phyloP scores from a whole-genome alignment of 2,888 invertebrate species.

The Aquatica leii region DNA sequence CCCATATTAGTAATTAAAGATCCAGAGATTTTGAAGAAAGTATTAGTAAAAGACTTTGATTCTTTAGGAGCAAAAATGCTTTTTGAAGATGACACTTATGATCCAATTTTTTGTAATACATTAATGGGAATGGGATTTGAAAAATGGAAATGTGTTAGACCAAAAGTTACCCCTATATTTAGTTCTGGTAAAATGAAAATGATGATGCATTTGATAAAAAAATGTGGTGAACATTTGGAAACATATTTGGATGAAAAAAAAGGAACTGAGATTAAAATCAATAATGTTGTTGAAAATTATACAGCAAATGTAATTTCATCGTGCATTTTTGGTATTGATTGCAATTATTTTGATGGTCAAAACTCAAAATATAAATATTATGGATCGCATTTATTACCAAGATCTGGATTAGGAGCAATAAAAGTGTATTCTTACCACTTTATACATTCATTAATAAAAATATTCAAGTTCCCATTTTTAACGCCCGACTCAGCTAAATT shows the following conservation, averaged over 20 bases:
- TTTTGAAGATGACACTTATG: conserved; percentile 55
- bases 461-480: conserved; percentile 1
- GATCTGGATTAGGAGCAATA: not conserved
- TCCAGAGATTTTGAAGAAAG: conserved; percentile 58
- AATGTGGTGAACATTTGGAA: conserved; percentile 1
- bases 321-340: not conserved
- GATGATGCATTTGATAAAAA: conserved; percentile 52
- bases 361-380: not conserved
- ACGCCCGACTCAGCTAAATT: not conserved
- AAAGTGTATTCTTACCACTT: conserved; percentile 1
- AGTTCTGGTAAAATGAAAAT: conserved; percentile 63
- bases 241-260: not conserved
- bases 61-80: conserved; percentile 60
- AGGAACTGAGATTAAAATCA: not conserved
- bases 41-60: conserved; percentile 60
- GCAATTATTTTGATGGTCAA: not conserved
- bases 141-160: conserved; percentile 62
- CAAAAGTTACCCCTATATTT: conserved; percentile 63
- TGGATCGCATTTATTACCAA: not conserved
- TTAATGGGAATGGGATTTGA: conserved; percentile 59
- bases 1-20: conserved; percentile 59
- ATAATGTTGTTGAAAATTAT: not conserved
- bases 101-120: conserved; percentile 57
- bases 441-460: not conserved
- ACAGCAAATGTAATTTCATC: not conserved